Conservation (phyloP, 2,888 invertebrate genomes). For the Lepidochrysops patricia region DNA sequence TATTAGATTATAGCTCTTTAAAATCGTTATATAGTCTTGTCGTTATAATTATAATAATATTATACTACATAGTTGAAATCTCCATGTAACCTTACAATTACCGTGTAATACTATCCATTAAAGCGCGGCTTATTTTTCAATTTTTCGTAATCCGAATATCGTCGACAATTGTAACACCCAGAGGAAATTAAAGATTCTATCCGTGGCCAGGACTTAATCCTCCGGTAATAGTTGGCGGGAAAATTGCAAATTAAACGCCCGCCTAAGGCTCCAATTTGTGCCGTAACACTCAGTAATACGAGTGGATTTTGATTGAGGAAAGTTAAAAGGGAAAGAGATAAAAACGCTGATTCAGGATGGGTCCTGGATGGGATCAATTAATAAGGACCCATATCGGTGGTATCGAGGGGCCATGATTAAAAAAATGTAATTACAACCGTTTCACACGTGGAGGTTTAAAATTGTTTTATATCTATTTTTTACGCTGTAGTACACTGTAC, state of each 20-base stretch:
- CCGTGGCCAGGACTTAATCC: slow-evolving; percentile 63
- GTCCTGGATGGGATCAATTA: slow-evolving; percentile 60
- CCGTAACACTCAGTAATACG: slow-evolving; percentile 11
- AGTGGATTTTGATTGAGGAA: slow-evolving; percentile 10
- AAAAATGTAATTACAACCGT: not conserved
- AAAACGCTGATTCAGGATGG: slow-evolving; percentile 54
- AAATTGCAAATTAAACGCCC: slow-evolving; percentile 65
- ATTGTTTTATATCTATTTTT: no score
- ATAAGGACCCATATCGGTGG: slow-evolving; percentile 48
- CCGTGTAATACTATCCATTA: not conserved
- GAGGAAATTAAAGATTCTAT: slow-evolving; percentile 73
- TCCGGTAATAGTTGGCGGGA: slow-evolving; percentile 59
- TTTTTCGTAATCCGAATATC: slow-evolving; percentile 16
- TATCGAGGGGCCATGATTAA: slow-evolving; percentile 32
- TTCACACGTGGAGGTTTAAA: not conserved
- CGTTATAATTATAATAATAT: no score
- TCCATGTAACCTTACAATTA: not conserved
- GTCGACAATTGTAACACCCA: slow-evolving; percentile 31
- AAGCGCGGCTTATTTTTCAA: slow-evolving; percentile 11
- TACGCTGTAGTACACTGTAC: no score
- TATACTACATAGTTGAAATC: no score
- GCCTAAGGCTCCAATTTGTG: not conserved
- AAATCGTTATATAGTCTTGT: not conserved
- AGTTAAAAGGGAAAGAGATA: slow-evolving; percentile 37
- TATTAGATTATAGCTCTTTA: no score